phyloP scores from a whole-genome alignment of 1,140 invertebrate genomes.

The Venustaconcha ellipsiformis region DNA sequence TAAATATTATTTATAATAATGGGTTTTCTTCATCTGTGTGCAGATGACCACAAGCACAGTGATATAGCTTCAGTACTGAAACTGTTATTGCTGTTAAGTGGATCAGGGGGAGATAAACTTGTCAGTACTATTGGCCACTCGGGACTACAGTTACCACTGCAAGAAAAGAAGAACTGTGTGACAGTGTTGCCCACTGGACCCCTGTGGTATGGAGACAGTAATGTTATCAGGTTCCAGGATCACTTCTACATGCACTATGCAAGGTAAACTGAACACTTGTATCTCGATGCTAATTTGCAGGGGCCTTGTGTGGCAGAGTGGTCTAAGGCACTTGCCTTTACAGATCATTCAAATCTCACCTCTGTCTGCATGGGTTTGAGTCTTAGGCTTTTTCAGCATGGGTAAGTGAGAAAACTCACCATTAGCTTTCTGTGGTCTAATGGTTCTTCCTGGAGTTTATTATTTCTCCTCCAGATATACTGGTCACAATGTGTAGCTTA shows the following conservation, averaged over 20 bases:
- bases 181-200: constrained; percentile 43
- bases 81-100: constrained; percentile 5
- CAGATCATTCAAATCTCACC: not conserved
- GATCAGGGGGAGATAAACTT: not conserved
- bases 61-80: not conserved
- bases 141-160: not conserved
- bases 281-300: not conserved
- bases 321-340: not conserved
- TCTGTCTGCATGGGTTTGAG: constrained; percentile 22
- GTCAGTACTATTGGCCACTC: not conserved
- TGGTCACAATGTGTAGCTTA: no score
- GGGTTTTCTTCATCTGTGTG: not conserved
- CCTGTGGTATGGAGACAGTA: constrained; percentile 43
- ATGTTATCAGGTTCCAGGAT: constrained; percentile 19
- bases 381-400: constrained; percentile 16
- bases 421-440: no score
- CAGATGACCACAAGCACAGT: not conserved
- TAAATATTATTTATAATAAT: not conserved
- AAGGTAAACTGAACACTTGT: constrained; percentile 21
- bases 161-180: constrained; percentile 16
- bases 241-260: constrained; percentile 50
- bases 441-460: no score
- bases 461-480: no score
- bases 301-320: not conserved
- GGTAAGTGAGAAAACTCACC: no score